A percentile compares a stretch with the other conserved stretches of the same genome.
Evolutionary conservation across 1,140 invertebrate genomes (phyloP).

Genomic region (Drosophila pseudoobscura): DNA sequence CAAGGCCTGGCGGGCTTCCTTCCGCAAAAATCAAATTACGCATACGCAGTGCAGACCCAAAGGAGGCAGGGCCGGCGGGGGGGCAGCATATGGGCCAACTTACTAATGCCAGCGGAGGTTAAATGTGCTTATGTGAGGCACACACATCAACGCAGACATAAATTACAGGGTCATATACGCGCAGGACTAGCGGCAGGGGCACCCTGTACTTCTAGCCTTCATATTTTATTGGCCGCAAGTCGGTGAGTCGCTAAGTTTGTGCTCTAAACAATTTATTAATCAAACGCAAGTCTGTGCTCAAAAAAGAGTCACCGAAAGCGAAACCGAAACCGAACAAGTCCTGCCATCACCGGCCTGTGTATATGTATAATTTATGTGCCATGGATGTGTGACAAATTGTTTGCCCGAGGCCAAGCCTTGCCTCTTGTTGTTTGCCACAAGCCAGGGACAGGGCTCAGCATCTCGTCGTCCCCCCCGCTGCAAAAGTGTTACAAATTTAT

Average conservation of each 20-base stretch:
- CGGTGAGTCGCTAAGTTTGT: conserved; percentile 57
- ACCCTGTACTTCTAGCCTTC: conserved; percentile 57
- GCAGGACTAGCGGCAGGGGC: conserved; percentile 58
- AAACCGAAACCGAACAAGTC: conserved; percentile 16
- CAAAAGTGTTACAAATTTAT: conserved; percentile 80
- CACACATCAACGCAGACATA: conserved; percentile 68
- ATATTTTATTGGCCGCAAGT: conserved; percentile 79
- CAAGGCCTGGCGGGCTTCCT: too few species aligned
- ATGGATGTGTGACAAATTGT: conserved; percentile 79
- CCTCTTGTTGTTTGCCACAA: conserved; percentile 44
- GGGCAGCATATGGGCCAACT: conserved; percentile 57
- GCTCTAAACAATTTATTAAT: conserved; percentile 79
- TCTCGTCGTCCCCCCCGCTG: conserved; percentile 22
- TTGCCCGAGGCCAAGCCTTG: conserved; percentile 68
- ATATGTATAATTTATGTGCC: conserved; percentile 72
- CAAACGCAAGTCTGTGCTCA: conserved; percentile 29
- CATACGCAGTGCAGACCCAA: conserved; percentile 59
- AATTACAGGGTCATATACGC: conserved; percentile 63
- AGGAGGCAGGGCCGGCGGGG: not conserved
- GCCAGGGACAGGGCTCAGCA: not conserved
- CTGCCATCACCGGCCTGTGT: conserved; percentile 25
- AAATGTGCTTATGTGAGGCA: conserved; percentile 51
- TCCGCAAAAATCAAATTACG: conserved; percentile 61
- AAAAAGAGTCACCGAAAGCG: conserved; percentile 8
- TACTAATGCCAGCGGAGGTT: conserved; percentile 68